Conservation (phyloP, 2,113 vertebrate species). For the Gallinago jamesoni region DNA sequence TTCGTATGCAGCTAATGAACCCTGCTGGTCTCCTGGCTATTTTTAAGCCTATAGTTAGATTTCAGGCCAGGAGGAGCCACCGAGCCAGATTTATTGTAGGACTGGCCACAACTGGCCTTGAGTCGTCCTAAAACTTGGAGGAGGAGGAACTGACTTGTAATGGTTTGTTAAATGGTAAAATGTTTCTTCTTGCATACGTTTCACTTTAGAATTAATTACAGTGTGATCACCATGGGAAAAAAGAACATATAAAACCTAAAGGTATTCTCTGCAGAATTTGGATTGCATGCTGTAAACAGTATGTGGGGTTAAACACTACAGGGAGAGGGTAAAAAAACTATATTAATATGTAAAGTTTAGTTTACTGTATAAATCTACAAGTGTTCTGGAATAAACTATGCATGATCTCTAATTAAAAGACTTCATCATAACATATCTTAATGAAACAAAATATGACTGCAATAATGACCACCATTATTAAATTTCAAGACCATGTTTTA, state of each 20-base stretch:
- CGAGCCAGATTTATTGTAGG: background rate
- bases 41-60: background rate
- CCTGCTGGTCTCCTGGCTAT: background rate
- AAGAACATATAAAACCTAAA: background rate
- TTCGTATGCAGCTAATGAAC: background rate
- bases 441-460: accelerated
- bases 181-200: background rate
- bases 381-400: background rate
- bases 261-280: background rate
- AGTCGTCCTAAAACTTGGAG: background rate
- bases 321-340: background rate
- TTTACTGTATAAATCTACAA: background rate
- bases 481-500: background rate
- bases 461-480: background rate
- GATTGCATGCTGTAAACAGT: background rate
- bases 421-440: background rate
- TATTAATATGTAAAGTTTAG: background rate
- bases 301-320: background rate
- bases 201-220: background rate
- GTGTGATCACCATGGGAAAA: background rate
- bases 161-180: background rate
- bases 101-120: background rate
- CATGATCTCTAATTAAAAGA: background rate
- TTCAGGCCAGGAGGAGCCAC: background rate
- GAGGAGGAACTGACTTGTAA: background rate